Conservation (phyloP, 2,888 invertebrate genomes). For the Papilio elwesi region DNA sequence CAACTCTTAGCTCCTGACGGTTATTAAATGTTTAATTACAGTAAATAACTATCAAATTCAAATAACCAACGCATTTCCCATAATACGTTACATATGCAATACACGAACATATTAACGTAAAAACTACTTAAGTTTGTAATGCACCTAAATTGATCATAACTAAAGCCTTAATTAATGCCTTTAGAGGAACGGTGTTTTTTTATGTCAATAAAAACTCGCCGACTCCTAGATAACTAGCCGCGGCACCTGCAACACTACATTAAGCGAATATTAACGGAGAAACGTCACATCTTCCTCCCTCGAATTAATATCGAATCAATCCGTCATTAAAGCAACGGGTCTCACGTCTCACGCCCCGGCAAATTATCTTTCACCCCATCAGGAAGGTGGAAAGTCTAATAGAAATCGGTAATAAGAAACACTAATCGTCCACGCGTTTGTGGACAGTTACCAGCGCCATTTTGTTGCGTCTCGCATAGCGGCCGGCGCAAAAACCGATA, state of each 20-base stretch:
- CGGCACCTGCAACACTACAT: constrained; percentile 62
- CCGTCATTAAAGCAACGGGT: constrained; percentile 77
- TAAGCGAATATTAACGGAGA: constrained; percentile 61
- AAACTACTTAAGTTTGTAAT: constrained; percentile 37
- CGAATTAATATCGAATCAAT: constrained; percentile 83
- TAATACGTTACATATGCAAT: constrained; percentile 24
- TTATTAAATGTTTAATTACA: constrained; percentile 28
- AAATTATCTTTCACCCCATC: constrained; percentile 82
- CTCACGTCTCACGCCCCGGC: constrained; percentile 79
- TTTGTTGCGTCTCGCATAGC: constrained; percentile 64
- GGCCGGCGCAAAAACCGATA: constrained; percentile 73
- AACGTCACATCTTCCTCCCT: constrained; percentile 68
- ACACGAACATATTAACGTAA: constrained; percentile 33
- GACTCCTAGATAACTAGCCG: constrained; percentile 61
- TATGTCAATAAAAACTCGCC: constrained; percentile 56
- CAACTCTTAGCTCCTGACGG: neutral
- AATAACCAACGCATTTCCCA: constrained; percentile 32
- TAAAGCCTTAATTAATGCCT: constrained; percentile 41
- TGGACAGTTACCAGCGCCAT: constrained; percentile 62
- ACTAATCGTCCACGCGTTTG: constrained; percentile 75
- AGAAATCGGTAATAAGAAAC: constrained; percentile 82
- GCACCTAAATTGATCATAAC: constrained; percentile 41
- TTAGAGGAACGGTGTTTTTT: constrained; percentile 46
- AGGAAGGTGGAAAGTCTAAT: constrained; percentile 81
- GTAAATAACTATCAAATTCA: constrained; percentile 17